These are phyloP conservation scores for Drosophila fungiperda DNA, from an alignment of 2,888 invertebrate species.

Conservation along the genomic window DNA sequence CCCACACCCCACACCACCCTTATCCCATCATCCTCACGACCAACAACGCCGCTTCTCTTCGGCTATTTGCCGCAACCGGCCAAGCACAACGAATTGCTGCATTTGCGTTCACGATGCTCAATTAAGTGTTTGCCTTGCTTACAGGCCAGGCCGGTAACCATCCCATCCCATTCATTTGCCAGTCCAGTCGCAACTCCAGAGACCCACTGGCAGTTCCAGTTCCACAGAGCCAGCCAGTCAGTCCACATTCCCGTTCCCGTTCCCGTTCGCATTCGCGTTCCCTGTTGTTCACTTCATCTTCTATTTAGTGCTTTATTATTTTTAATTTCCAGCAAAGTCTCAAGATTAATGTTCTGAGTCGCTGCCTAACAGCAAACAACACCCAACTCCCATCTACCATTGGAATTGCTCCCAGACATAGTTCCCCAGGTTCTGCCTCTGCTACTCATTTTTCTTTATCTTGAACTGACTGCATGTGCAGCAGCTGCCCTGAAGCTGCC, in stretches of 20 bases:
- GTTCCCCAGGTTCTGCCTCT: not conserved
- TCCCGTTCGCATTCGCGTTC: constrained; percentile 1
- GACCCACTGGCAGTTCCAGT: constrained; percentile 17
- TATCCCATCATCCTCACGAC: not conserved
- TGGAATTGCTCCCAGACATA: constrained; percentile 7
- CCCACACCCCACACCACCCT: too few relatives aligned
- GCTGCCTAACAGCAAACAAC: constrained; percentile 35
- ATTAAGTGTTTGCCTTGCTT: constrained; percentile 53
- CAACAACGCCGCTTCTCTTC: not conserved
- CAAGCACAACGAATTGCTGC: constrained; percentile 74
- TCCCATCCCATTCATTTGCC: not conserved
- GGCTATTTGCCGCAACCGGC: constrained; percentile 55
- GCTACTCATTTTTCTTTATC: not conserved
- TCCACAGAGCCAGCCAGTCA: constrained; percentile 8
- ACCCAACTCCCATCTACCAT: not conserved
- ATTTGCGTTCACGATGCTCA: constrained; percentile 70
- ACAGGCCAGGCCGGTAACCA: not conserved
- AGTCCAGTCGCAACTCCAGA: constrained; percentile 6
- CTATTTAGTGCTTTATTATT: constrained; percentile 78
- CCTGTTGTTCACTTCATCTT: constrained; percentile 62
- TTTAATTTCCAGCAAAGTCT: constrained; percentile 68
- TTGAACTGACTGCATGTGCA: constrained; percentile 27
- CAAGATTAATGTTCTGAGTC: constrained; percentile 77
- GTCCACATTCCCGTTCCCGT: constrained; percentile 7
- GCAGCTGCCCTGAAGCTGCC: constrained; percentile 26